Conservation (phyloP, 2,888 invertebrate genomes). For the Arrhopalites spinosus region DNA sequence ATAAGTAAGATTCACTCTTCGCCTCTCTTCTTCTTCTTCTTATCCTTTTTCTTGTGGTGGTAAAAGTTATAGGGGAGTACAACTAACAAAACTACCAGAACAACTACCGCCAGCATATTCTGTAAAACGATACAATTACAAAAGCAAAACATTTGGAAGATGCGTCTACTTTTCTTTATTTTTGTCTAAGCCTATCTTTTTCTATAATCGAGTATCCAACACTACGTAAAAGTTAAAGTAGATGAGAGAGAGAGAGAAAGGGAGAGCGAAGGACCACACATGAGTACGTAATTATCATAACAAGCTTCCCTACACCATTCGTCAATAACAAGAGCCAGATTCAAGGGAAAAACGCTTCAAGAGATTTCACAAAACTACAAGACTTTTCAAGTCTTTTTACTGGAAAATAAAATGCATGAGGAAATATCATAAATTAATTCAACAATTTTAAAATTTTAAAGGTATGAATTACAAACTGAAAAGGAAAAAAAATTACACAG, state of each 20-base stretch:
- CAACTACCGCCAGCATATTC: neutral
- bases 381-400: no score
- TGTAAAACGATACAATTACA: constrained; percentile 16
- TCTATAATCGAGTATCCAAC: neutral
- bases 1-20: no score
- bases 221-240: neutral
- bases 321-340: neutral
- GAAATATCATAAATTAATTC: no score
- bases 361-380: no score
- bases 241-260: neutral
- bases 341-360: no score
- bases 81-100: neutral
- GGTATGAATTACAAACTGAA: no score
- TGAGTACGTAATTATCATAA: neutral
- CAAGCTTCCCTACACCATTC: constrained; percentile 7
- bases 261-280: neutral
- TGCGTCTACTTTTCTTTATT: neutral
- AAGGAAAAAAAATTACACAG: no score
- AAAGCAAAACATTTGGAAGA: constrained; percentile 9
- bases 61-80: no score
- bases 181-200: neutral
- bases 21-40: no score
- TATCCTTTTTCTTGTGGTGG: no score
- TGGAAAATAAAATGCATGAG: no score
- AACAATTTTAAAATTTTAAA: no score